Base-by-base conservation (phyloP, 2,797 vertebrate genomes). In the Pteropus rufus region DNA sequence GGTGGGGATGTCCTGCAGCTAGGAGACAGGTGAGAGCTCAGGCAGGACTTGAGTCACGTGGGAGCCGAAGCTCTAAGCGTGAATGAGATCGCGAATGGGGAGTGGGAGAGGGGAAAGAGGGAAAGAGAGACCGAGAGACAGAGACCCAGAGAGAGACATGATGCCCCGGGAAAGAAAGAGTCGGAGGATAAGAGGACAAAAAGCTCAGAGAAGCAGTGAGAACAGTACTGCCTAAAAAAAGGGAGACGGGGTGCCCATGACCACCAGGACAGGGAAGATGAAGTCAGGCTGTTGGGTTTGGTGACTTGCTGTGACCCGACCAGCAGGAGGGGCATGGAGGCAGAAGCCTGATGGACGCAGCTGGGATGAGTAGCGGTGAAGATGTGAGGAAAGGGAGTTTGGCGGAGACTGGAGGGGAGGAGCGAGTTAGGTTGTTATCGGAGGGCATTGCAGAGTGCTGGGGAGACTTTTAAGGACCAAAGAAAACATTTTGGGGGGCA, bases 41-140 rank as follows among this genome's bases (percentile, higher is more conserved):
- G 23, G 52, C 46, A 0, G 4, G 46, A 5, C 31, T 10, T 11
- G 15, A 29, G 18, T 11, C 34, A 2, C 5, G 4, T 9, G 0
- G 4, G 11, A 39, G 29, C 49, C 21, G 34, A 44, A 49, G 62
- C 29, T 54, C 21, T n/a, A 2, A 24, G 75, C 14, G 7, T 36
- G 10, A 23, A 56, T 24, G 72, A 14, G 60, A 5, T 34, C 41
- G 15, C 8, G 44, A 26, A 18, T 12, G 34, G n/a, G 41, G 23
- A 39, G 4, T 9, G 19, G 31, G 1, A 31, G n/a, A 24, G 65
- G 31, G 26, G 44, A 54, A 2, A 31, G 65, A 21, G 54, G 81
- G 10, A 24, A 26, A 46, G 49, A 46, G 1, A 29, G 26, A 31
- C 39, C 26, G 29, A 19, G 26, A 9, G 44, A 44, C 5, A 24